These are phyloP conservation scores for Hafferia zeledoni DNA, from an alignment of 2,797 vertebrate species.

Conservation along the genomic window DNA sequence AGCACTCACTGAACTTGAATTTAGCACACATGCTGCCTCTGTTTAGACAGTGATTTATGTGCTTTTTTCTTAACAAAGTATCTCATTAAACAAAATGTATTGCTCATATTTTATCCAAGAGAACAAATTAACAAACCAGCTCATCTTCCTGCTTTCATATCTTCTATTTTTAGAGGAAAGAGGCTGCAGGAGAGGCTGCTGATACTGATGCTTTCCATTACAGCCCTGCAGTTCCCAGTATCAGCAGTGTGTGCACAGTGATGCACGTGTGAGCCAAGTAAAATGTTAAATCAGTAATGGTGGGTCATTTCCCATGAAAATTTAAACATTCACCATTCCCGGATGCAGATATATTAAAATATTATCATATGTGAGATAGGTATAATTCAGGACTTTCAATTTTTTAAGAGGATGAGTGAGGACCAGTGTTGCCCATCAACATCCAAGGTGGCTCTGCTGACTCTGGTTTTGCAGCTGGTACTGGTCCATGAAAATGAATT, in stretches of 20 bases:
- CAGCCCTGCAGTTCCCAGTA: background rate
- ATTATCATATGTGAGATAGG: background rate
- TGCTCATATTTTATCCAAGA: background rate
- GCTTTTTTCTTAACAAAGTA: constrained; percentile 52
- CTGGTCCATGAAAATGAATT: background rate
- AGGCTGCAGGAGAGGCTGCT: background rate
- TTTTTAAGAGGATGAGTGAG: background rate
- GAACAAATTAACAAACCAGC: constrained; percentile 25
- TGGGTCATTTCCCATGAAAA: background rate
- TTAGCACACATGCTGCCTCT: background rate
- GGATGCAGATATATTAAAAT: background rate
- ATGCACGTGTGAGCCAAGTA: background rate
- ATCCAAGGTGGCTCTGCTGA: background rate
- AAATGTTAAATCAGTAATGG: background rate
- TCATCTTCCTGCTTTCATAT: background rate
- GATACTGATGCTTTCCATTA: background rate
- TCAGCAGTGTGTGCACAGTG: accelerated
- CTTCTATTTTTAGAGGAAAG: background rate
- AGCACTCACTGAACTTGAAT: background rate
- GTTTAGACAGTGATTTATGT: constrained; percentile 39
- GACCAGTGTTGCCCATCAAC: background rate
- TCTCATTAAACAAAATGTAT: constrained; percentile 27
- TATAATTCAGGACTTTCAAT: background rate
- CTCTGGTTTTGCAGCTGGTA: background rate
- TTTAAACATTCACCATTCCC: background rate